These are phyloP conservation scores for Mustela lutreola DNA, from an alignment of 2,113 vertebrate species.

Conservation along the genomic window DNA sequence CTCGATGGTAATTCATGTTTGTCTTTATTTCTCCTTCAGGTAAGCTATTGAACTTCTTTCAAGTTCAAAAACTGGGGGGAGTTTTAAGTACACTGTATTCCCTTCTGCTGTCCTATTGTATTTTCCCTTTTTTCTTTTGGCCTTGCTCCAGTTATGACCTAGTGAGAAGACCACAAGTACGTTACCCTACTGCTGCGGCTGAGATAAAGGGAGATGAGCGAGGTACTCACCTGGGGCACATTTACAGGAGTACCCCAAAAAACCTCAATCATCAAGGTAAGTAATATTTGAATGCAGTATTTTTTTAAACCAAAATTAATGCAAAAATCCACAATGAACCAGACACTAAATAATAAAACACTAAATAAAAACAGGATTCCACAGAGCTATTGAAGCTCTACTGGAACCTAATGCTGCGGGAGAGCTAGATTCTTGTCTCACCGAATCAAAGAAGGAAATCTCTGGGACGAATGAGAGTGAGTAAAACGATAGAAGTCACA, in stretches of 20 bases:
- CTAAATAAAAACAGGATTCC: constrained; percentile 11
- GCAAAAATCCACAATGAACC: background rate
- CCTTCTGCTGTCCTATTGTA: background rate
- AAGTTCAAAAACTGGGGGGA: background rate
- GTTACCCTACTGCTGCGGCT: background rate
- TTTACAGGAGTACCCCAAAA: background rate
- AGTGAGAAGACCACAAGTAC: background rate
- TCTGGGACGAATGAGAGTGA: no score
- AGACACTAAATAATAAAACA: no score
- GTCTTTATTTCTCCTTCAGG: constrained; percentile 6
- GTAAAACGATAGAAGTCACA: no score
- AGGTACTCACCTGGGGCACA: background rate
- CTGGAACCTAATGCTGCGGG: background rate
- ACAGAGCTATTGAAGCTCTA: background rate
- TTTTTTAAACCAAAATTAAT: background rate
- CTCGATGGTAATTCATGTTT: constrained; percentile 27
- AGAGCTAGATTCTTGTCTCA: no score
- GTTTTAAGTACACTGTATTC: background rate
- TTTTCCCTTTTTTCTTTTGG: background rate
- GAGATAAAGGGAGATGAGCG: background rate
- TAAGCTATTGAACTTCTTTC: constrained; percentile 6
- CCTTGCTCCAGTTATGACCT: background rate
- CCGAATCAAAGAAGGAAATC: no score
- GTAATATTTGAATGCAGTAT: background rate
- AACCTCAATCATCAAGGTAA: background rate